Conservation (phyloP, 2,113 vertebrate species). For the Menura novaehollandiae region DNA sequence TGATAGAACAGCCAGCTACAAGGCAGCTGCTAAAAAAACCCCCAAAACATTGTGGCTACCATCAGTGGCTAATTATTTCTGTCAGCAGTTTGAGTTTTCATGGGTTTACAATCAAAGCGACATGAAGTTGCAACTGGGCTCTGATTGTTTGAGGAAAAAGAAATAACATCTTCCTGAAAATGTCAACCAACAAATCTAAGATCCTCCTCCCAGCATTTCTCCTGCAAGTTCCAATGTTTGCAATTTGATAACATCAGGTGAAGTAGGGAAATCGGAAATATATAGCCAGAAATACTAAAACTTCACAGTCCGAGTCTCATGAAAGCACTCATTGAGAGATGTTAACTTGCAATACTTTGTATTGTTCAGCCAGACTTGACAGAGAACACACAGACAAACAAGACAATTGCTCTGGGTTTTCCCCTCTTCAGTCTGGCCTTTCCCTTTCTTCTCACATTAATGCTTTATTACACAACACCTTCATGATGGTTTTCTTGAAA, state of each 20-base stretch:
- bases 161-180: background rate
- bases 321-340: background rate
- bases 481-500: background rate
- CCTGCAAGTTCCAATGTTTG: background rate
- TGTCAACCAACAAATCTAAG: background rate
- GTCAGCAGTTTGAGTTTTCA: background rate
- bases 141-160: background rate
- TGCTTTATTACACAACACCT: background rate
- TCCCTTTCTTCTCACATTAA: background rate
- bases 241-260: background rate
- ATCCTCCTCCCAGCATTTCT: background rate
- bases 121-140: background rate
- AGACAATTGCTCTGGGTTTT: background rate
- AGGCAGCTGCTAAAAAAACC: background rate
- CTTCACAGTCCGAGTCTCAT: accelerated
- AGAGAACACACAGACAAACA: background rate
- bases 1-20: background rate
- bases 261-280: background rate
- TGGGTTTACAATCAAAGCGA: background rate
- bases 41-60: background rate
- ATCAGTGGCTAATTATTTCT: background rate
- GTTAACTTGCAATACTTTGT: background rate
- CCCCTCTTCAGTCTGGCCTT: background rate
- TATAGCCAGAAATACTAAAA: background rate
- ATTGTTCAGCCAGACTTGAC: background rate